Conservation (phyloP, 2,888 invertebrate genomes). For the Drosophila nr. fundita region DNA sequence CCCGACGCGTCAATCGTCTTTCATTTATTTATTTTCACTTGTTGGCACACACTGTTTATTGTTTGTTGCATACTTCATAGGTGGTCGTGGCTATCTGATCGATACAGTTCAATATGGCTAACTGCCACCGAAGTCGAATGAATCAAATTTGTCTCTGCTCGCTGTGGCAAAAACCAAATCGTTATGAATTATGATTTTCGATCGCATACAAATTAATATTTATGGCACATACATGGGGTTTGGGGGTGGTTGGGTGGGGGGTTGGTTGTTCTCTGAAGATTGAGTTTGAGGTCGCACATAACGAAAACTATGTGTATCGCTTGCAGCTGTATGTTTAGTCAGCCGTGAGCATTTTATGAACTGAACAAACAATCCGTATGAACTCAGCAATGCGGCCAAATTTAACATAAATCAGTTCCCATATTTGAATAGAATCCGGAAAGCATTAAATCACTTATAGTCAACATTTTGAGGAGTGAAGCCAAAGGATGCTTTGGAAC, state of each 20-base stretch:
- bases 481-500: neutral
- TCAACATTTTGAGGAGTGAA: neutral
- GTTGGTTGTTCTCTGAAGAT: neutral
- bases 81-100: slow-evolving; percentile 49
- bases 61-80: slow-evolving; percentile 75
- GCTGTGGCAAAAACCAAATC: slow-evolving; percentile 6
- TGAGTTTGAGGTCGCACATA: slow-evolving; percentile 22
- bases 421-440: neutral
- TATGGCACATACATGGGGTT: neutral
- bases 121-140: slow-evolving; percentile 26
- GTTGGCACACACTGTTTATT: slow-evolving; percentile 68
- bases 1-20: slow-evolving; percentile 5
- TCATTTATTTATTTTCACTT: slow-evolving; percentile 68
- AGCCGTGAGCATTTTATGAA: slow-evolving; percentile 31
- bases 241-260: neutral
- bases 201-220: slow-evolving; percentile 42
- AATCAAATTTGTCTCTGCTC: slow-evolving; percentile 30
- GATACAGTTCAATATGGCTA: slow-evolving; percentile 51
- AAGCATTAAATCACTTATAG: neutral
- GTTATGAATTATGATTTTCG: slow-evolving; percentile 50
- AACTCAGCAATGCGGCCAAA: slow-evolving; percentile 30
- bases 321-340: slow-evolving; percentile 18
- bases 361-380: slow-evolving; percentile 23
- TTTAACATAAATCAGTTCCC: neutral
- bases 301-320: slow-evolving; percentile 34